Percentiles rank a stretch among this genome's conserved stretches.
phyloP scores from a whole-genome alignment of 2,797 vertebrate species.

The Danio jaintianensis region DNA sequence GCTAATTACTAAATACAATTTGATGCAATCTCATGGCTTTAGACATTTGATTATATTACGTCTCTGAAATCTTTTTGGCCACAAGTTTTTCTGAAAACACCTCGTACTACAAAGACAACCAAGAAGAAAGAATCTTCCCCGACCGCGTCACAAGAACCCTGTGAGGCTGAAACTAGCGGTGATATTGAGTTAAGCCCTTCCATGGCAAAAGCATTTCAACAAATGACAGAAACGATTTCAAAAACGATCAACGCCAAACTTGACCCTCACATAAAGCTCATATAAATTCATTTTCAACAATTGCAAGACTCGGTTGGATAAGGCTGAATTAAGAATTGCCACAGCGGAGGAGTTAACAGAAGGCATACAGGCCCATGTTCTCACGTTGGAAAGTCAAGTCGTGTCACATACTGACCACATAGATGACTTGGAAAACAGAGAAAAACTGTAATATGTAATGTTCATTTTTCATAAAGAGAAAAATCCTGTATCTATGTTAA shows the following conservation, averaged over 20 bases:
- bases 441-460: neutral
- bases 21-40: too few relatives aligned
- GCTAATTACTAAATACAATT: too few relatives aligned
- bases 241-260: neutral
- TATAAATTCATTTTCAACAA: neutral
- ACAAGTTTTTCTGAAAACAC: too few relatives aligned
- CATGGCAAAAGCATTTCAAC: neutral
- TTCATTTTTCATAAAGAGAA: neutral
- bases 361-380: neutral
- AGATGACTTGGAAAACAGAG: neutral
- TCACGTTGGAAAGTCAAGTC: neutral
- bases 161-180: too few relatives aligned
- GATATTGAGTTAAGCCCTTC: too few relatives aligned
- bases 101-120: too few relatives aligned
- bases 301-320: neutral
- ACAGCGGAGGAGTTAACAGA: too few relatives aligned
- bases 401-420: neutral
- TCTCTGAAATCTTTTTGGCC: too few relatives aligned
- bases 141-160: too few relatives aligned
- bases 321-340: neutral
- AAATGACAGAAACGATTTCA: neutral
- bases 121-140: too few relatives aligned
- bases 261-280: neutral
- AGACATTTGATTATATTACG: too few relatives aligned
- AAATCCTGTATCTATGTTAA: neutral